phyloP scores from a whole-genome alignment of 2,888 invertebrate species.

The Drosophila testacea region DNA sequence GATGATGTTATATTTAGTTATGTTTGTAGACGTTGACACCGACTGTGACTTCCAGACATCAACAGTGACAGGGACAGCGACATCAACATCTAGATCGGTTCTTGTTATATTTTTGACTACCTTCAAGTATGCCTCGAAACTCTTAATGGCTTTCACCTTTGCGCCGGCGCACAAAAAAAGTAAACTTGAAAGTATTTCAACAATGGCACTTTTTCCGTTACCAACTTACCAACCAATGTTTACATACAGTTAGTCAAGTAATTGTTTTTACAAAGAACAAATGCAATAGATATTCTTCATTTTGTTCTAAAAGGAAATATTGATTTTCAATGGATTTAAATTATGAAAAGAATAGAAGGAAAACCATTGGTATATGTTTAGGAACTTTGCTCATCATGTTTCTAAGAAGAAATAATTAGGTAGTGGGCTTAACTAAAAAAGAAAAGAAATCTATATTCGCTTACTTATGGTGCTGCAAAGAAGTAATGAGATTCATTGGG shows the following conservation, averaged over 20 bases:
- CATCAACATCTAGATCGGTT: slow-evolving; percentile 27
- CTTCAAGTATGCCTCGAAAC: slow-evolving; percentile 13
- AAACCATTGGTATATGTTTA: too few relatives aligned
- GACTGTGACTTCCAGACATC: background rate
- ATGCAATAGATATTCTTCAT: background rate
- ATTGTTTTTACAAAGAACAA: background rate
- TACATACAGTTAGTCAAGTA: background rate
- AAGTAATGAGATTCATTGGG: too few relatives aligned
- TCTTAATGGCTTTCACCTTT: slow-evolving; percentile 73
- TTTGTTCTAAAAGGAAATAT: background rate
- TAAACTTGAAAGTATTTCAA: slow-evolving; percentile 49
- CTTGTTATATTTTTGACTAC: slow-evolving; percentile 17
- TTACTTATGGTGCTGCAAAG: too few relatives aligned
- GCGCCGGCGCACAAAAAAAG: slow-evolving; percentile 34
- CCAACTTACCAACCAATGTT: too few relatives aligned
- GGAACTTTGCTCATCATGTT: too few relatives aligned
- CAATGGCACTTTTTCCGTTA: slow-evolving; percentile 27
- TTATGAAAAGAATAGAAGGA: too few relatives aligned
- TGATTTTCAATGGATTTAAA: too few relatives aligned
- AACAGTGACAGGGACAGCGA: background rate
- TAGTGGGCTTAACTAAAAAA: too few relatives aligned
- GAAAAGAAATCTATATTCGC: too few relatives aligned
- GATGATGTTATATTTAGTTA: slow-evolving; percentile 36
- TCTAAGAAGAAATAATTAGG: too few relatives aligned
- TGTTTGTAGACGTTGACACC: slow-evolving; percentile 25